Conservation (phyloP, 2,113 vertebrate genomes). For the Myrmecophaga tridactyla region DNA sequence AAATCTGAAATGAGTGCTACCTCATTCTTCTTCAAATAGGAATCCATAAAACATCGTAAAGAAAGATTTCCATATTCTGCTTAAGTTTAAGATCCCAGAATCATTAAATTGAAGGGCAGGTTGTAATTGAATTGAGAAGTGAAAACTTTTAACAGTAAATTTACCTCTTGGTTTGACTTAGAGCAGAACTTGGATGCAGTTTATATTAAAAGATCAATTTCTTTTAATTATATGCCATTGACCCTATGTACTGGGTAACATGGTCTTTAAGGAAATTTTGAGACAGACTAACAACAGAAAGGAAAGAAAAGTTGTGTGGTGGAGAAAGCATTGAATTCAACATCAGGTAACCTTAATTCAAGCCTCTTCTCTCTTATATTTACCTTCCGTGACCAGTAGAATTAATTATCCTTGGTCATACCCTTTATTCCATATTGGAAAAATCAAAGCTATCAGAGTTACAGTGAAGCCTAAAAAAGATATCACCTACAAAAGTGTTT, state of each 20-base stretch:
- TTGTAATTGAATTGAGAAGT: conserved; percentile 25
- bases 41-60: conserved; percentile 24
- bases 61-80: neutral
- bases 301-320: neutral
- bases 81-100: conserved; percentile 32
- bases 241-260: neutral
- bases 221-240: neutral
- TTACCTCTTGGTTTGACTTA: neutral
- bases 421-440: neutral
- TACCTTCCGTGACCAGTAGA: neutral
- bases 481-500: neutral
- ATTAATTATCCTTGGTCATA: neutral
- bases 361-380: neutral
- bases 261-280: conserved; percentile 11
- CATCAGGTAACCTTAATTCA: conserved; percentile 20
- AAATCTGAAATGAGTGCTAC: conserved; percentile 52
- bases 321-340: neutral
- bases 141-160: neutral
- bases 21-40: conserved; percentile 46
- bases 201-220: conserved; percentile 13
- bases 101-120: conserved; percentile 45
- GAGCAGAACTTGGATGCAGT: neutral
- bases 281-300: neutral
- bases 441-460: conserved; percentile 26
- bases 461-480: conserved; percentile 23